These are phyloP conservation scores for Misgurnus mizolepis DNA, from an alignment of 2,113 vertebrate species.

Conservation along the genomic window DNA sequence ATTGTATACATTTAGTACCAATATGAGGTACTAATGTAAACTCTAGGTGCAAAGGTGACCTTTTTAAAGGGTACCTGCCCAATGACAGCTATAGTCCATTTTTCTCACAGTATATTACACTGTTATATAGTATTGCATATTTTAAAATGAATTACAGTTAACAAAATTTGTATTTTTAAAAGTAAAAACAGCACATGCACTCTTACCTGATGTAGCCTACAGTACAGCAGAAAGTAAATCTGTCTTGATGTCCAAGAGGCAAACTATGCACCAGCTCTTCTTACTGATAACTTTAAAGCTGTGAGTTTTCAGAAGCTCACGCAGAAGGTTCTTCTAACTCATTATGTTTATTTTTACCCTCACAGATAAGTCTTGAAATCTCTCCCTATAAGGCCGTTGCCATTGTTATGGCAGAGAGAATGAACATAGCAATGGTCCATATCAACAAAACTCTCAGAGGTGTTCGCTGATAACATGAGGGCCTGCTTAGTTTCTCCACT, in stretches of 20 bases:
- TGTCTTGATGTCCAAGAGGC: constrained; percentile 2
- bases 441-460: neutral
- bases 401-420: constrained; percentile 29
- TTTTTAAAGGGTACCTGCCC: too few relatives aligned
- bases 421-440: neutral
- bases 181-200: neutral
- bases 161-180: too few relatives aligned
- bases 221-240: neutral
- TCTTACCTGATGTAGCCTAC: constrained; percentile 32
- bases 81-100: too few relatives aligned
- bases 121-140: too few relatives aligned
- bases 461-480: constrained; percentile 14
- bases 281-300: constrained; percentile 10
- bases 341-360: constrained; percentile 73
- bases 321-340: constrained; percentile 29
- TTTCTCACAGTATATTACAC: too few relatives aligned
- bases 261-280: neutral
- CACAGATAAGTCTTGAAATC: constrained; percentile 65
- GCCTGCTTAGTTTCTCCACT: constrained; percentile 1
- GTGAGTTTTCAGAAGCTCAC: constrained; percentile 14
- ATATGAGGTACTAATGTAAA: too few relatives aligned
- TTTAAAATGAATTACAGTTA: too few relatives aligned
- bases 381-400: constrained; percentile 65
- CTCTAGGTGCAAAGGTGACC: too few relatives aligned
- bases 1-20: too few relatives aligned